Percentiles rank a stretch among this genome's conserved stretches.
Conservation (phyloP, 2,888 invertebrate species). For the Agriopis aurantiaria region DNA sequence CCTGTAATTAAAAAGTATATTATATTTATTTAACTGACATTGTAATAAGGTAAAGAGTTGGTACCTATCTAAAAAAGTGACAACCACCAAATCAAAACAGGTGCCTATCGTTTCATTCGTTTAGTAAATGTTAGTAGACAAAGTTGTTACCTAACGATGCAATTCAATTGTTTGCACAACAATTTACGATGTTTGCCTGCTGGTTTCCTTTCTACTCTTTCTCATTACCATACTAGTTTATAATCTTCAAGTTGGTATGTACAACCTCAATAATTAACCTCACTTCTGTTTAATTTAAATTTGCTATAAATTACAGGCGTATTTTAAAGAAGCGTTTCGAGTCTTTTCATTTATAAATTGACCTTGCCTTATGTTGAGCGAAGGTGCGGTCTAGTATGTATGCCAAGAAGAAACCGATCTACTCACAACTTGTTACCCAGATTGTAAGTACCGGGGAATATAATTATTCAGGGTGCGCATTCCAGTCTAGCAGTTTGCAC, state of each 20-base stretch:
- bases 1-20: too few relatives aligned
- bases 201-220: constrained; percentile 3
- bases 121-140: background rate
- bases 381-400: too few relatives aligned
- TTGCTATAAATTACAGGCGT: background rate
- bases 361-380: too few relatives aligned
- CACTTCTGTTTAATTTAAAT: background rate
- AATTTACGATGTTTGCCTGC: constrained; percentile 2
- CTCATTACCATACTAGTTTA: background rate
- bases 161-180: constrained; percentile 23
- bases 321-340: background rate
- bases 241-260: background rate
- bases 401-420: too few relatives aligned
- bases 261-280: constrained; percentile 1
- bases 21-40: too few relatives aligned
- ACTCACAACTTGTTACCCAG: too few relatives aligned
- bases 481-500: too few relatives aligned
- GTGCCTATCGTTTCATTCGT: background rate
- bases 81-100: constrained; percentile 5
- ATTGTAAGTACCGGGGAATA: too few relatives aligned
- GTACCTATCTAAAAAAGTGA: background rate
- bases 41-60: background rate
- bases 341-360: background rate
- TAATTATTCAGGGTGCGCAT: too few relatives aligned
- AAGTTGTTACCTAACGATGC: background rate